Percentiles rank a stretch among this genome's conserved stretches.
These are phyloP conservation scores for Trichechus manatus DNA, from an alignment of 2,113 vertebrate species.

Conservation along the genomic window DNA sequence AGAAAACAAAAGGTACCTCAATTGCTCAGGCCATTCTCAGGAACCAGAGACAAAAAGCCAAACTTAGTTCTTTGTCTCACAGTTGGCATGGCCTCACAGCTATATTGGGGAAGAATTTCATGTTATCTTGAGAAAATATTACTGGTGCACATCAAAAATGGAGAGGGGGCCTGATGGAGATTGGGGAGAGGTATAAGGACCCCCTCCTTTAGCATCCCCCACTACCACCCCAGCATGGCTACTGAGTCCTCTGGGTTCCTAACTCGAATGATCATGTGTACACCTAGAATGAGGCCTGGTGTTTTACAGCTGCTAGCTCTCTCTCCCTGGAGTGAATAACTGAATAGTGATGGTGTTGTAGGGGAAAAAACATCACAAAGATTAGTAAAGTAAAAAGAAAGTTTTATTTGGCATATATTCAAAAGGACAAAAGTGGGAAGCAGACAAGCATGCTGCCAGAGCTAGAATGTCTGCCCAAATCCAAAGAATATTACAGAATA, in stretches of 20 bases:
- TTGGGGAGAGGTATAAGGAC: neutral
- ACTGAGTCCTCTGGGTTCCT: neutral
- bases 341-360: neutral
- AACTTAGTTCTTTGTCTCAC: too few species aligned
- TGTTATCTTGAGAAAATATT: constrained; percentile 3
- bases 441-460: too few species aligned
- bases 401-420: too few species aligned
- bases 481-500: too few species aligned
- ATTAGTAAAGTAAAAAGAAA: too few species aligned
- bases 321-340: neutral
- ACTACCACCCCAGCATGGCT: neutral
- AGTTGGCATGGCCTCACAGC: neutral
- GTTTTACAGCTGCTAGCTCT: neutral
- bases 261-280: neutral
- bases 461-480: too few species aligned
- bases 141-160: neutral
- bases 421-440: too few species aligned
- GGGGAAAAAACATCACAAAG: too few species aligned
- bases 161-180: neutral
- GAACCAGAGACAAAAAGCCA: too few species aligned
- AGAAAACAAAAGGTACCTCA: too few species aligned
- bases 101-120: neutral
- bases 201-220: neutral
- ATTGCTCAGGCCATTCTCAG: too few species aligned
- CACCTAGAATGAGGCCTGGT: neutral